A percentile compares a stretch with the other conserved stretches of the same genome.
These are phyloP conservation scores for Poeciliopsis infans DNA, from an alignment of 2,797 vertebrate species.

Conservation along the genomic window DNA sequence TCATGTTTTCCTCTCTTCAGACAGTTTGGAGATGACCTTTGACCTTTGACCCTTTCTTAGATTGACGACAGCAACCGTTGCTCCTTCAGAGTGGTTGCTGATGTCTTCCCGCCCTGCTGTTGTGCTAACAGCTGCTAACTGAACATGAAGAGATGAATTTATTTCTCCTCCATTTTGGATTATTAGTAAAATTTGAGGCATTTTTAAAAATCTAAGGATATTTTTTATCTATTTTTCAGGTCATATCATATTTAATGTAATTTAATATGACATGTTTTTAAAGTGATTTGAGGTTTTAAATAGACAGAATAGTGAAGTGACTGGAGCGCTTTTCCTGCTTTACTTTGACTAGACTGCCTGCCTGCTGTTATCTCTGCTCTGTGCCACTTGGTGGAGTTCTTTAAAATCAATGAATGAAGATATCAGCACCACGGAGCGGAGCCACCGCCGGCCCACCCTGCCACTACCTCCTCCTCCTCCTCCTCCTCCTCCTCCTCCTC, in stretches of 20 bases:
- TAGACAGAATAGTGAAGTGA: background rate
- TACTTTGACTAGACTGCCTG: background rate
- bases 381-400: conserved; percentile 94
- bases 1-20: background rate
- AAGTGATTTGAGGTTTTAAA: background rate
- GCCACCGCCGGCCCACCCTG: conserved; percentile 63
- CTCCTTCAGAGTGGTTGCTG: background rate
- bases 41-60: background rate
- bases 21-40: background rate
- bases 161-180: background rate
- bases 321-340: background rate
- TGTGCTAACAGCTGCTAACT: background rate
- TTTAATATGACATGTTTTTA: background rate
- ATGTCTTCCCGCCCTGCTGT: background rate
- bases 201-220: background rate
- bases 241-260: background rate
- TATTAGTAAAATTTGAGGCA: background rate
- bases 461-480: conserved; percentile 21
- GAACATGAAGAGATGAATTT: too few species aligned
- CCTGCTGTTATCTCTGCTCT: conserved; percentile 87
- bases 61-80: background rate
- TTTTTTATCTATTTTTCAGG: background rate
- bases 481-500: conserved; percentile 23
- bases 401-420: conserved; percentile 84
- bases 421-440: conserved; percentile 75